These are phyloP conservation scores for Chymomyza costata DNA, from an alignment of 1,140 invertebrate species.

Conservation along the genomic window DNA sequence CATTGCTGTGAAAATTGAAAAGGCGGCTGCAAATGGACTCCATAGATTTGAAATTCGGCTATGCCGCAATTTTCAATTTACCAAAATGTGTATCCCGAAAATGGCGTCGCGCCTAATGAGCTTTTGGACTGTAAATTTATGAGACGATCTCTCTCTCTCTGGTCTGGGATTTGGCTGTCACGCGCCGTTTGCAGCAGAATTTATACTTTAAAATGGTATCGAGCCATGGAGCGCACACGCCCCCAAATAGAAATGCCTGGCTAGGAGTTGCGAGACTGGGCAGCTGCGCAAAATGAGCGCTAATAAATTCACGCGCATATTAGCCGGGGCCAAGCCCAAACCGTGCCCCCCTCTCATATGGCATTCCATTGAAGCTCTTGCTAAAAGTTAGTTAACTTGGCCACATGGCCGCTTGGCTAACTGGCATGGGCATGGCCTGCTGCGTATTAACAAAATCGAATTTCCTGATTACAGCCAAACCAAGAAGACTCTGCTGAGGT, in stretches of 20 bases:
- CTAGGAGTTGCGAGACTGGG: neutral
- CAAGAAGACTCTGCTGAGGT: too few species aligned
- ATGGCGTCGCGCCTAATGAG: slow-evolving; percentile 48
- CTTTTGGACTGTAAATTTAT: slow-evolving; percentile 45
- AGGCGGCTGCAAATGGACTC: slow-evolving; percentile 48
- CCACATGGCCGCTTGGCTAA: neutral
- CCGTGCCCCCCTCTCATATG: too few species aligned
- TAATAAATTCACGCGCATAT: slow-evolving; percentile 72
- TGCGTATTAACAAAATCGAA: slow-evolving; percentile 74
- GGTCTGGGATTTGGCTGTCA: slow-evolving; percentile 36
- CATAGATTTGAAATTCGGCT: slow-evolving; percentile 50
- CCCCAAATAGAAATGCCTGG: slow-evolving; percentile 39
- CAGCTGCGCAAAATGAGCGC: slow-evolving; percentile 51
- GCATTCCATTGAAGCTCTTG: too few species aligned
- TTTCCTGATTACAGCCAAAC: slow-evolving; percentile 67
- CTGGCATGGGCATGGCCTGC: slow-evolving; percentile 25
- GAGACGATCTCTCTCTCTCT: slow-evolving; percentile 1
- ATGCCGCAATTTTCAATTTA: too few species aligned
- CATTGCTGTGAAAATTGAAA: slow-evolving; percentile 70
- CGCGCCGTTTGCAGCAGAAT: slow-evolving; percentile 67
- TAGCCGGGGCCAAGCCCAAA: slow-evolving; percentile 30
- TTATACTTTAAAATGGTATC: slow-evolving; percentile 72
- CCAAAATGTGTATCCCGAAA: too few species aligned
- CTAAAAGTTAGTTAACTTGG: too few species aligned
- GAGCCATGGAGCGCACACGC: slow-evolving; percentile 59